These are phyloP conservation scores for Furcula furcula DNA, from an alignment of 2,888 invertebrate species.

Conservation along the genomic window DNA sequence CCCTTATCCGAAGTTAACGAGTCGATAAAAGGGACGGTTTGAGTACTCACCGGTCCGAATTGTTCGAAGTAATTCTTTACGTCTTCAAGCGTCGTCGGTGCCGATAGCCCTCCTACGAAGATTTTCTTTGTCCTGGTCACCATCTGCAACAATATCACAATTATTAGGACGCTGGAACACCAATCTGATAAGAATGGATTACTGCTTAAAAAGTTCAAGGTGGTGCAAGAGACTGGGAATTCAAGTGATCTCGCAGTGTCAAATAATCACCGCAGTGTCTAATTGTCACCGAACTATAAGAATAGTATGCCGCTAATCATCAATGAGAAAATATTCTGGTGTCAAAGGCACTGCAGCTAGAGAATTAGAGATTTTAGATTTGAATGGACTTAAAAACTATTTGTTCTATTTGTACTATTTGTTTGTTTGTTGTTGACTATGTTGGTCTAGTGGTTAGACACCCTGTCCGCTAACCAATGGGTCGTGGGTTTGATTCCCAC, in stretches of 20 bases:
- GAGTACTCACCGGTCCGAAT: constrained; percentile 96
- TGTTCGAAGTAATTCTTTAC: constrained; percentile 99
- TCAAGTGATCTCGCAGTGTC: too few relatives aligned
- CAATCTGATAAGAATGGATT: constrained; percentile 5
- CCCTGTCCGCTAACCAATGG: too few relatives aligned
- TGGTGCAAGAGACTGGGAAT: too few relatives aligned
- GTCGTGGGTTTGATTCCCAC: too few relatives aligned
- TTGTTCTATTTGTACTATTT: too few relatives aligned
- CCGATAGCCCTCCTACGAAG: constrained; percentile 99
- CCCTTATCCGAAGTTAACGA: constrained; percentile 2
- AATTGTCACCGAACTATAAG: neutral
- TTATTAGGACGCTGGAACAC: constrained; percentile 4
- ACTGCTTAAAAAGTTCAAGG: constrained; percentile 10
- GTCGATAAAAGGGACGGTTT: constrained; percentile 4
- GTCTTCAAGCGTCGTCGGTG: constrained; percentile 99
- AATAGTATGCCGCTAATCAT: neutral
- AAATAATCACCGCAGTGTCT: too few relatives aligned
- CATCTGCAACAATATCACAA: constrained; percentile 88
- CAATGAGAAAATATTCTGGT: too few relatives aligned
- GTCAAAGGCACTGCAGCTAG: too few relatives aligned
- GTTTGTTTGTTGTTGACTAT: too few relatives aligned
- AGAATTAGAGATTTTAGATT: too few relatives aligned
- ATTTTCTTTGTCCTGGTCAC: constrained; percentile 99
- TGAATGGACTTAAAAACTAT: too few relatives aligned
- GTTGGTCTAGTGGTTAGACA: too few relatives aligned